Evolutionary conservation across 2,888 invertebrate species (phyloP).

Genomic region (Rhingia rostrata): DNA sequence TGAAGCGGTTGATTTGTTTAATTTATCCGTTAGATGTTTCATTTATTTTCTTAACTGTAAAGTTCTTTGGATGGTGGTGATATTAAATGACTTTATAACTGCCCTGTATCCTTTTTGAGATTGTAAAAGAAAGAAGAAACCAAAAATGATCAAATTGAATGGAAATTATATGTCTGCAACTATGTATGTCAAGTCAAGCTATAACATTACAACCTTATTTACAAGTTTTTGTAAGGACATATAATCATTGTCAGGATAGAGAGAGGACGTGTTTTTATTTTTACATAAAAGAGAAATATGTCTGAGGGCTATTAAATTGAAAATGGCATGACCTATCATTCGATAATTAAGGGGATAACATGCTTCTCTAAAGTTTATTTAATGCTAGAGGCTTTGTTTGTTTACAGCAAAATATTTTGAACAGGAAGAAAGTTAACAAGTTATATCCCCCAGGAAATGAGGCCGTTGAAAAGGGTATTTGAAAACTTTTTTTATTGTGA

Average conservation of each 20-base stretch:
- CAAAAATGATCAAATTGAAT: background rate
- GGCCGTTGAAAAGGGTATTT: too few species aligned
- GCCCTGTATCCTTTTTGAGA: constrained; percentile 24
- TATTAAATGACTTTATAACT: constrained; percentile 13
- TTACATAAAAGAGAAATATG: constrained; percentile 5
- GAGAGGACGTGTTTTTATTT: background rate
- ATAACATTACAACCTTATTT: constrained; percentile 20
- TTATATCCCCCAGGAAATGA: too few species aligned
- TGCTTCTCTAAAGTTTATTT: too few species aligned
- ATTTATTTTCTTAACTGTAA: background rate
- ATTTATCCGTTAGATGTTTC: constrained; percentile 29
- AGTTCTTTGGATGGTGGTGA: background rate
- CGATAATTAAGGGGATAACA: constrained; percentile 34
- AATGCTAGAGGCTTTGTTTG: too few species aligned
- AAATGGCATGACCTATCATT: constrained; percentile 49
- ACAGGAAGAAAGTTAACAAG: too few species aligned
- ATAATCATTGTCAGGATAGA: background rate
- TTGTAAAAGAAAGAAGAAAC: background rate
- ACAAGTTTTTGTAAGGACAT: background rate
- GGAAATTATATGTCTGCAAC: background rate
- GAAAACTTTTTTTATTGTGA: too few species aligned
- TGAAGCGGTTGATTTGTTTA: constrained; percentile 19
- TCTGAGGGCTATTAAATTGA: constrained; percentile 26
- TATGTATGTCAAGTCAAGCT: background rate
- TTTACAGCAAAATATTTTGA: too few species aligned